Conservation (phyloP, 2,113 vertebrate genomes). For the Poeciliopsis prolifica region DNA sequence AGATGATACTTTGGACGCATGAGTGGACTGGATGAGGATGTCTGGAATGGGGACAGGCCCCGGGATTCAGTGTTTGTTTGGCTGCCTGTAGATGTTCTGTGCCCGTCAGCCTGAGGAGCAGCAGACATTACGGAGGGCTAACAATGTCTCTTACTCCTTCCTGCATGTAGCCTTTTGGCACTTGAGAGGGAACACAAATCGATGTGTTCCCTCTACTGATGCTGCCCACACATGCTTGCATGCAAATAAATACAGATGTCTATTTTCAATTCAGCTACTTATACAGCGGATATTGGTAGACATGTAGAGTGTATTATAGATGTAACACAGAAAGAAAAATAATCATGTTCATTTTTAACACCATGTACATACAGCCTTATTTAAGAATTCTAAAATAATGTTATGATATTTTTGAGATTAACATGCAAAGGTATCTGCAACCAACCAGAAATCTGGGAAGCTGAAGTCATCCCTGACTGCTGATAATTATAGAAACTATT, state of each 20-base stretch:
- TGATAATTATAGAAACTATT: neutral
- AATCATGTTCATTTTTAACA: too few relatives aligned
- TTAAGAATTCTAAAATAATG: too few relatives aligned
- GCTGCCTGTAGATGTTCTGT: slow-evolving; percentile 3
- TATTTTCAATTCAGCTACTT: too few relatives aligned
- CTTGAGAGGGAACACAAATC: slow-evolving; percentile 9
- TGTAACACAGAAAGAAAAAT: too few relatives aligned
- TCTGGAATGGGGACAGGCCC: neutral
- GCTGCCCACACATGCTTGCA: neutral
- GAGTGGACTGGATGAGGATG: neutral
- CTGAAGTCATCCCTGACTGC: neutral
- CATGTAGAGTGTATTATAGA: too few relatives aligned
- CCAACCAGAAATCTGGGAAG: too few relatives aligned
- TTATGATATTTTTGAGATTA: too few relatives aligned
- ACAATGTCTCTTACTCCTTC: slow-evolving; percentile 27
- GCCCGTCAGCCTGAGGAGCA: slow-evolving; percentile 10
- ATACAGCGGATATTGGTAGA: too few relatives aligned
- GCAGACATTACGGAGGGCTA: slow-evolving; percentile 25
- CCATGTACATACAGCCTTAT: too few relatives aligned
- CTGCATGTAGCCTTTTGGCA: slow-evolving; percentile 28
- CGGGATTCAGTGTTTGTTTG: neutral
- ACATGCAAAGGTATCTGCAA: too few relatives aligned
- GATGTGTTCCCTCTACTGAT: neutral
- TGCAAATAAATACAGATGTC: too few relatives aligned
- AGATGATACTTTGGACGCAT: neutral